A percentile compares a stretch with the other conserved stretches of the same genome.
These are phyloP conservation scores for Diplolepis rosae DNA, from an alignment of 2,888 invertebrate genomes.

Conservation along the genomic window DNA sequence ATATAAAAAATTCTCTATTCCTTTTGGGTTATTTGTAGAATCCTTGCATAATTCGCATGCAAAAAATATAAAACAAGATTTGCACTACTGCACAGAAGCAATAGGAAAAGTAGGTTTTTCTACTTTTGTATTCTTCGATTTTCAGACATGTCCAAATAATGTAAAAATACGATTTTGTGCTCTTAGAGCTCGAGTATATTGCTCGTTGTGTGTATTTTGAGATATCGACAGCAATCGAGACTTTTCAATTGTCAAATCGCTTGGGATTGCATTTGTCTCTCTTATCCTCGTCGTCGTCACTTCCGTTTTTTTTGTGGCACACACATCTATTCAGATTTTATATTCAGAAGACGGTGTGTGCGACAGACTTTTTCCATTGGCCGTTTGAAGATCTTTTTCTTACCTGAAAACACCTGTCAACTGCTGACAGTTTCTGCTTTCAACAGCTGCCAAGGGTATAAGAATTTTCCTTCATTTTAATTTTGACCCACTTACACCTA, in stretches of 20 bases:
- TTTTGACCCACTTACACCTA: too few relatives aligned
- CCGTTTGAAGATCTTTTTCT: background rate
- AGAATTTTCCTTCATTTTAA: too few relatives aligned
- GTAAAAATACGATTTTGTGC: conserved; percentile 24
- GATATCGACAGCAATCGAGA: conserved; percentile 20
- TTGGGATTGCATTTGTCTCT: conserved; percentile 19
- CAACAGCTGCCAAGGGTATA: background rate
- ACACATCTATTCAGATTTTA: conserved; percentile 12
- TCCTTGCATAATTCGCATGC: too few relatives aligned
- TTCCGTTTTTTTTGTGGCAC: background rate
- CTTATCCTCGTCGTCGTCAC: background rate
- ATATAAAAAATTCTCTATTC: too few relatives aligned
- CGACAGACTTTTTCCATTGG: conserved; percentile 47
- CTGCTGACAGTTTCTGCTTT: background rate
- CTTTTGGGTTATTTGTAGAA: too few relatives aligned
- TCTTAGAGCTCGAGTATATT: conserved; percentile 4
- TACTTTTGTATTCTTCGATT: background rate
- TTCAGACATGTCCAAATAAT: background rate
- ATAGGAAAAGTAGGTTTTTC: background rate
- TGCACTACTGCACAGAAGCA: too few relatives aligned
- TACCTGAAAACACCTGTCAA: background rate
- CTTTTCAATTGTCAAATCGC: conserved; percentile 29
- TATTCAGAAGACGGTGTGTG: conserved; percentile 14
- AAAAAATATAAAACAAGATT: too few relatives aligned
- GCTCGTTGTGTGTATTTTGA: background rate